These are phyloP conservation scores for Odocoileus virginianus DNA, from an alignment of 2,113 vertebrate species.

Conservation along the genomic window DNA sequence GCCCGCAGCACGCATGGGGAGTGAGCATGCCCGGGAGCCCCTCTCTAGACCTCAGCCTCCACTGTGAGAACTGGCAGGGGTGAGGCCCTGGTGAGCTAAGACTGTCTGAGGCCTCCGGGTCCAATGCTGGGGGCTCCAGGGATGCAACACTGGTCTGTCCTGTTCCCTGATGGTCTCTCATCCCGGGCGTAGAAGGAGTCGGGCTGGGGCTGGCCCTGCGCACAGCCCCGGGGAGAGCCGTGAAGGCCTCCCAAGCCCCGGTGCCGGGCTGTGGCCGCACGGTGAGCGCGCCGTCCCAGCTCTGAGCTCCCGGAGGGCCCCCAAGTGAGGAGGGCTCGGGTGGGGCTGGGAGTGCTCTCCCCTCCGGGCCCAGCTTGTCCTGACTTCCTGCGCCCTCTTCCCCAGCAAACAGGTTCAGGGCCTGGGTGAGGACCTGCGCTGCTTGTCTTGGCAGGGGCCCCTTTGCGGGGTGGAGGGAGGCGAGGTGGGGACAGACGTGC, in stretches of 20 bases:
- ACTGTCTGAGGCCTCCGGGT: accelerated
- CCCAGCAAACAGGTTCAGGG: not conserved
- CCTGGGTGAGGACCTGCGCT: accelerated
- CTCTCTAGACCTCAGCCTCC: accelerated
- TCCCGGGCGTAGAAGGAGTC: accelerated
- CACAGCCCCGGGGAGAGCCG: accelerated
- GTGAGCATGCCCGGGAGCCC: accelerated
- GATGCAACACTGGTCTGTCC: accelerated
- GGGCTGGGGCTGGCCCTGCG: not conserved
- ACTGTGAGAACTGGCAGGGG: accelerated
- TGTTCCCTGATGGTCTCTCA: accelerated
- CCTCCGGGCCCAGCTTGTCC: accelerated
- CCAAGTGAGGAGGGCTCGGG: accelerated
- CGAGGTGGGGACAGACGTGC: accelerated
- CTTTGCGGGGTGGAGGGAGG: accelerated
- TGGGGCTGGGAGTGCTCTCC: accelerated
- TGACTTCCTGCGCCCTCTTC: accelerated
- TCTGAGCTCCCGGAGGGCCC: accelerated
- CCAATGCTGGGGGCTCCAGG: not conserved
- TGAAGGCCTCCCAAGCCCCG: accelerated
- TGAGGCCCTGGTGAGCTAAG: not conserved
- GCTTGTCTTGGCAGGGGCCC: not conserved
- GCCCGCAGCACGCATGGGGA: accelerated
- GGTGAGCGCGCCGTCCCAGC: accelerated
- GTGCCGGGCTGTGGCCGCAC: accelerated